Evolutionary conservation across 1,140 invertebrate species (phyloP).

Genomic region (Trichonephila inaurata): DNA sequence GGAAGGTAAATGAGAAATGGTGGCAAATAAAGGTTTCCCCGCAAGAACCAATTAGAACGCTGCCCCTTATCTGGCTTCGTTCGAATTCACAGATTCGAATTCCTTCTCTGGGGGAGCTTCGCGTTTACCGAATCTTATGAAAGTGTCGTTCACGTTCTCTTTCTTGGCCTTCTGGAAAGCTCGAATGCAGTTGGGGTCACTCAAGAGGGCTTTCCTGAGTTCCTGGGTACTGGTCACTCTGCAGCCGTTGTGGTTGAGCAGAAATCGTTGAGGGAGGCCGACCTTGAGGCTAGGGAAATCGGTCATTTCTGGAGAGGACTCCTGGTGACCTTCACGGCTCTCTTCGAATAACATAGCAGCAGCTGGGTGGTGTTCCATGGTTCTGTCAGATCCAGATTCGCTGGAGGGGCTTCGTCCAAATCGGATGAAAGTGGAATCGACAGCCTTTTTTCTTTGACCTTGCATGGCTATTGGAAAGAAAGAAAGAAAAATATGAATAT

Average conservation of each 20-base stretch:
- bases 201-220: conserved; percentile 54
- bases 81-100: conserved; percentile 80
- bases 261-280: background rate
- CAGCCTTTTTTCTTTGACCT: conserved; percentile 71
- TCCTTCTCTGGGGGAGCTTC: conserved; percentile 50
- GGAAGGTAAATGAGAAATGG: background rate
- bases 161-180: conserved; percentile 64
- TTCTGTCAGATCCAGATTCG: background rate
- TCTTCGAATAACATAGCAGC: background rate
- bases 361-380: background rate
- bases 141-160: conserved; percentile 73
- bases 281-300: background rate
- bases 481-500: background rate
- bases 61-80: background rate
- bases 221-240: conserved; percentile 16
- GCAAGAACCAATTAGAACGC: background rate
- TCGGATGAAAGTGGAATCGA: conserved; percentile 71
- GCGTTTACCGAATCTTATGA: conserved; percentile 74
- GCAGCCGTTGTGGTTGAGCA: conserved; percentile 62
- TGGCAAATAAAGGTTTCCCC: conserved; percentile 2
- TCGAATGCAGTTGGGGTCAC: conserved; percentile 51
- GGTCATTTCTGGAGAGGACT: background rate
- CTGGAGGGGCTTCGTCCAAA: conserved; percentile 45
- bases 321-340: background rate
- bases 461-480: background rate